Evolutionary conservation across 2,113 vertebrate species (phyloP), one percentile per base, ranked within the genome.

Genomic region (Amphiprion percula): DNA sequence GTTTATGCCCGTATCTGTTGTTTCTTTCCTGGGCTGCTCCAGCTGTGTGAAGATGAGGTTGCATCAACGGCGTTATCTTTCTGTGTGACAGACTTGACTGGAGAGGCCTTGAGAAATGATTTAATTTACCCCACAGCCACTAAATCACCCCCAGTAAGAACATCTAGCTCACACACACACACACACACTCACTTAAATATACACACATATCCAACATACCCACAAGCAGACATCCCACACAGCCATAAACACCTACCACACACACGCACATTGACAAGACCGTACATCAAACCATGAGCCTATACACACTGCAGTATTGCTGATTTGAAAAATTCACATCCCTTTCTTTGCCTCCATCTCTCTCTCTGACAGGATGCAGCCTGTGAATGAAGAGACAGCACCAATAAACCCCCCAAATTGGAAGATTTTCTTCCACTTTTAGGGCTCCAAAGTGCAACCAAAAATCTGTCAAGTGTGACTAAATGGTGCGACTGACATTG

Each of bases 31-130:
- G 79, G 8, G 68, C 52, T 47, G 68, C 68, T 78, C 16, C 33
- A 41, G 12, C 70, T 53, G 60, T 47, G 69, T 50, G 80, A 68
- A n/a, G 71, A 80, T 55, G 74, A 81, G 73, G 24, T 17, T 80
- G 74, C 83, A 78, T 67, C 60, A 74, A 71, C 77, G 71, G 79
- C 47, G 64, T 90, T 85, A 89, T 91, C 84, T 84, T 70, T 88
- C 85, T 82, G 74, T 89, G 75, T 88, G 89, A 88, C 83, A 76
- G 73, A 65, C 79, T 58, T 77, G 86, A 93, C 73, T 84, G 76
- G 60, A 70, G 63, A 87, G 82, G 87, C 88, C 89, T 89, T 90
- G 88, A 90, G 77, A 77, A 89, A 88, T 86, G 82, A 91, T 92
- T 92, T 91, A 87, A 92, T 90, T 91, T 80, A 73, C 77, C 58